Evolutionary conservation across 2,113 vertebrate species (phyloP), one percentile per base, ranked within the genome.

Genomic region (Uria lomvia): DNA sequence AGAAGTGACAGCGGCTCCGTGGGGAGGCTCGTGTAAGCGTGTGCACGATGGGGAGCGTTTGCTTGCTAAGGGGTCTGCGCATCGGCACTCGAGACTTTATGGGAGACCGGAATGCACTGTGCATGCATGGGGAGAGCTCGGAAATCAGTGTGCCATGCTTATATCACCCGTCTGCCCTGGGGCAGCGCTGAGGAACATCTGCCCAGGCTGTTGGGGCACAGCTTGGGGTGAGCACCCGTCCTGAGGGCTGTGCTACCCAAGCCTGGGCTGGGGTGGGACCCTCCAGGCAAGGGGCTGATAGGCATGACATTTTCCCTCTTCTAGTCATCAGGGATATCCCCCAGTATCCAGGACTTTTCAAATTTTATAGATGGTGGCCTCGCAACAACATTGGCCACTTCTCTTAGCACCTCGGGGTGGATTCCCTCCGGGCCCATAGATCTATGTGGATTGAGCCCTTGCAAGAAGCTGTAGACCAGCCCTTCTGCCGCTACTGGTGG

Each of bases 91-190:
- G 0, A 76, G 63, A 62, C 13, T 67, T 91, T 53, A 23, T 81
- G 47, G 65, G 62, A 68, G 50, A 24, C 15, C 3, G 0, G 5
- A 47, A 56, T 26, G 55, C 20, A 29, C 23, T 75, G 40, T n/a
- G 23, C 10, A 4, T 34, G 38, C 32, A 12, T 6, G 2, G 40
- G 15, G 27, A 71, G 30, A 62, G 34, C 34, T 5, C 8, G 2
- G 34, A 65, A 73, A 81, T 77, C 5, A 1, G 6, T 18, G 34
- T 68, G 29, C 8, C 16, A 3, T 76, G n/a, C 27, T 81, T 21
- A 14, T 15, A 36, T 9, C 2, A 3, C 27, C 50, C 36, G 3
- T 43, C 11, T 81, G 23, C 40, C 3, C 2, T 2, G 4, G 30
- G 26, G 6, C 55, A 47, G 66, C 53, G 43, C 23, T 66, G 32